Evolutionary conservation across 2,888 invertebrate species (phyloP).

Genomic region (Nephrotoma flavescens): DNA sequence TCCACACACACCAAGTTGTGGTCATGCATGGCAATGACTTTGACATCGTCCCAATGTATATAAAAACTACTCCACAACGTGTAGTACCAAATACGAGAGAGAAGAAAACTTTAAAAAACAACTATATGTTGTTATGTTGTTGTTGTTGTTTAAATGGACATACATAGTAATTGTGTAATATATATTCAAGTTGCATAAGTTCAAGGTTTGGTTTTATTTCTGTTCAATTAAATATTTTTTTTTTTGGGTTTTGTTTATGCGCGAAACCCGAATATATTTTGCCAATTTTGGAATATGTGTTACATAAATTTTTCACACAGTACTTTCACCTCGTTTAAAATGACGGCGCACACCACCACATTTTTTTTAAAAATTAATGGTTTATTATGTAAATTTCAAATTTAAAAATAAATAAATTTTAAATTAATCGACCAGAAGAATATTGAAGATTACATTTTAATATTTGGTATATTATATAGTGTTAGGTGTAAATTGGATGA

Average conservation of each 20-base stretch:
- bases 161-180: background rate
- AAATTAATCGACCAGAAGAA: background rate
- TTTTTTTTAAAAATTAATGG: background rate
- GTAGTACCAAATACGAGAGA: background rate
- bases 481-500: background rate
- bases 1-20: background rate
- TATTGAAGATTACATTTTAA: background rate
- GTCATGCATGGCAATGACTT: background rate
- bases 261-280: background rate
- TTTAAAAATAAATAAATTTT: background rate
- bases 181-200: slow-evolving; percentile 3
- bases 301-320: background rate
- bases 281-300: background rate
- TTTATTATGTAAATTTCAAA: background rate
- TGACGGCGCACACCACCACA: background rate
- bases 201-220: background rate
- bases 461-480: background rate
- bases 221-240: background rate
- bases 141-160: background rate
- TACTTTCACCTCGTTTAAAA: background rate
- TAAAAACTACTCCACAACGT: background rate
- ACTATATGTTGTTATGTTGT: background rate
- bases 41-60: background rate
- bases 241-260: background rate
- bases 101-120: background rate